Evolutionary conservation across 1,140 invertebrate genomes (phyloP), one percentile per base, ranked within the genome.

Genomic region (Wasmannia auropunctata): DNA sequence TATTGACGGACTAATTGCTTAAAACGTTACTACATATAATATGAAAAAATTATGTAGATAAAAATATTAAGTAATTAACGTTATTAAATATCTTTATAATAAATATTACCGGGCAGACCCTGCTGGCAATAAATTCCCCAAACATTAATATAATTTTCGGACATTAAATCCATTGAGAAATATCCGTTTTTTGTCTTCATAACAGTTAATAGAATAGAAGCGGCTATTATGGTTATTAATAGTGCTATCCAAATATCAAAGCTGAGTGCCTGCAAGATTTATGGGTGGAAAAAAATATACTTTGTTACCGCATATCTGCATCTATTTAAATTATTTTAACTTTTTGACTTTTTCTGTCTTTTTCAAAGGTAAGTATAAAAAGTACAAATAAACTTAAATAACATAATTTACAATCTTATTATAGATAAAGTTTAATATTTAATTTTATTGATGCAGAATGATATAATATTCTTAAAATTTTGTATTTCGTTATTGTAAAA

Each of bases 91-190:
- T n/a, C n/a, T n/a, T n/a, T n/a, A n/a, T n/a, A n/a, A n/a, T n/a
- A n/a, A 31, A 5, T 4, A 11, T 58, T 86, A 93, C 93, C 92
- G 76, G 92, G 25, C 16, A 93, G 63, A 40, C 91, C 88, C 43
- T 94, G 93, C 37, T 93, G 92, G 75, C 92, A 92, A 58, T 87
- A 92, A 51, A 93, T 92, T 22, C 92, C 91, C 91, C 91, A 93
- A 40, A 92, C 67, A 8, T 81, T 19, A 14, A 92, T 80, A 65
- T 91, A 90, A 67, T 92, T 89, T n/a, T 92, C 85, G 0, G 58
- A 34, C 4, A 86, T 22, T 11, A 58, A 1, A 3, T 16, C 34
- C 6, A 80, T 37, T 0, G 16, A 25, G 3, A 91, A n/a, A n/a
- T n/a, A 19, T 31, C 77, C 56, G n/a, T n/a, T n/a, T 43, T 37